Evolutionary conservation across 2,797 vertebrate species (phyloP).

Genomic region (Xiphophorus birchmanni): DNA sequence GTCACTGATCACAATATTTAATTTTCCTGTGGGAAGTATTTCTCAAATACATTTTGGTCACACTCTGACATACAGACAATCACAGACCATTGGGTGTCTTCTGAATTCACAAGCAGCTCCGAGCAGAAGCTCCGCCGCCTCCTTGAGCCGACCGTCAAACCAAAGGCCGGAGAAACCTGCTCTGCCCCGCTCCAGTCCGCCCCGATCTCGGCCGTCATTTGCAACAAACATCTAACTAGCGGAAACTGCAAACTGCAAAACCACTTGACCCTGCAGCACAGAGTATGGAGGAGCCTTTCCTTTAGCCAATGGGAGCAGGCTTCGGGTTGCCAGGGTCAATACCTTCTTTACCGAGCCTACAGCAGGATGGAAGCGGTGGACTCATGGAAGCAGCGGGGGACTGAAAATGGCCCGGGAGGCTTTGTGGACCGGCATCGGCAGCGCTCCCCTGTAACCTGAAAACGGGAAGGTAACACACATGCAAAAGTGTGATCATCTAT

Average conservation of each 20-base stretch:
- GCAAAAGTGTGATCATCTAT: conserved; percentile 56
- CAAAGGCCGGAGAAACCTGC: conserved; percentile 17
- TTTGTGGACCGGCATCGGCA: conserved; percentile 42
- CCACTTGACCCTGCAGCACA: conserved; percentile 77
- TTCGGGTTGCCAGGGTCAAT: conserved; percentile 68
- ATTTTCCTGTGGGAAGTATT: background rate
- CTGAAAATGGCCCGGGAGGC: conserved; percentile 65
- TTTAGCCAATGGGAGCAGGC: conserved; percentile 60
- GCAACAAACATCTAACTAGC: conserved; percentile 72
- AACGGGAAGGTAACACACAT: conserved; percentile 49
- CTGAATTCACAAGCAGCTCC: conserved; percentile 18
- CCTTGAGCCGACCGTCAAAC: background rate
- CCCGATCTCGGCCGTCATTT: conserved; percentile 63
- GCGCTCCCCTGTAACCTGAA: conserved; percentile 26
- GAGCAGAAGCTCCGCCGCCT: conserved; percentile 33
- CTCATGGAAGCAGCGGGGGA: conserved; percentile 53
- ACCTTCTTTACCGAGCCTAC: conserved; percentile 71
- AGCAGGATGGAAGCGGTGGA: conserved; percentile 62
- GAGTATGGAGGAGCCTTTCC: conserved; percentile 50
- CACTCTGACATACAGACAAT: conserved; percentile 26
- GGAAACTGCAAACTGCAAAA: conserved; percentile 78
- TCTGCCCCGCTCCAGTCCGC: conserved; percentile 41
- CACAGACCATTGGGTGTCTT: conserved; percentile 22
- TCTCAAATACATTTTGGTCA: background rate
- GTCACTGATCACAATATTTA: background rate